These are phyloP conservation scores for Scrobipalpa atriplicella DNA, from an alignment of 2,888 invertebrate genomes.

Conservation along the genomic window DNA sequence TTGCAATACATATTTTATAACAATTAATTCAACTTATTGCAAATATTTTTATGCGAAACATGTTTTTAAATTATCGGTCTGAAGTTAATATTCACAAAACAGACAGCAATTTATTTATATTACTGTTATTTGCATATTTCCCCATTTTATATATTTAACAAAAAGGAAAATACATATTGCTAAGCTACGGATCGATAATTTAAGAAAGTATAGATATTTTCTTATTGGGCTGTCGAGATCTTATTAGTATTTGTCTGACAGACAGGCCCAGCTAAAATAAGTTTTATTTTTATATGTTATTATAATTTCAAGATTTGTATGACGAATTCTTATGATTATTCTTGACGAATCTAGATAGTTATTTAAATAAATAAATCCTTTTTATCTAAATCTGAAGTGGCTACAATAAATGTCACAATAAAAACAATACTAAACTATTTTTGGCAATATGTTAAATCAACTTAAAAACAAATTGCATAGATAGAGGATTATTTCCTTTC, in stretches of 20 bases:
- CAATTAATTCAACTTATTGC: neutral
- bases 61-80: conserved; percentile 9
- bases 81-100: neutral
- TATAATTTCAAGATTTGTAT: conserved; percentile 37
- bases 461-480: neutral
- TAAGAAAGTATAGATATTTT: conserved; percentile 45
- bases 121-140: neutral
- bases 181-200: conserved; percentile 20
- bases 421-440: neutral
- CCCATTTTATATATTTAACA: neutral
- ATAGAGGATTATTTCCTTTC: neutral
- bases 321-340: conserved; percentile 56
- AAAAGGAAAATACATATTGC: neutral
- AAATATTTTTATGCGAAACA: neutral
- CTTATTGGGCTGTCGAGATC: conserved; percentile 47
- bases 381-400: conserved; percentile 1
- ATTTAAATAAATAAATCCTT: conserved; percentile 21
- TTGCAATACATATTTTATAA: neutral
- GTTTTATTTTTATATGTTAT: conserved; percentile 38
- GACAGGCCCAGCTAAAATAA: conserved; percentile 44
- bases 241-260: conserved; percentile 51
- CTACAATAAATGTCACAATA: conserved; percentile 1
- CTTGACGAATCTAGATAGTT: conserved; percentile 41
- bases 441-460: neutral
- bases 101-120: neutral